phyloP scores from a whole-genome alignment of 2,797 vertebrate species.

The Carapus acus region DNA sequence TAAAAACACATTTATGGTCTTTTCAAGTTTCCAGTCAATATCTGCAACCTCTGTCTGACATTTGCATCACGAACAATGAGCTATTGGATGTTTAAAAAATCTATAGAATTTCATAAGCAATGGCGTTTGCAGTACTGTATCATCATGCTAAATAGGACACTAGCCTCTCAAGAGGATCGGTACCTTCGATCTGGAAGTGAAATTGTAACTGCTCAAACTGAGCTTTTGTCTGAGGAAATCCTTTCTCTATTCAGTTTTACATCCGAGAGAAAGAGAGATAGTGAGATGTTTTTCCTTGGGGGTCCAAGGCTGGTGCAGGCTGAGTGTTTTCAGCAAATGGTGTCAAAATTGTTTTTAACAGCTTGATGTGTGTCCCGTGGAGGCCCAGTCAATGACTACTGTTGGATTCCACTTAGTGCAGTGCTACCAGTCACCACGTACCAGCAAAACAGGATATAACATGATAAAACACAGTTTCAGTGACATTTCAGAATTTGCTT shows the following conservation, averaged over 20 bases:
- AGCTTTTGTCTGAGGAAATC: conserved; percentile 14
- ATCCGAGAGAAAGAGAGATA: conserved; percentile 20
- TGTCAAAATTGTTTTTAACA: conserved; percentile 22
- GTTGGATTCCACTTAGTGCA: conserved; percentile 4
- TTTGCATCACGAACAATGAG: too few relatives aligned
- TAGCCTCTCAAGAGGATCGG: conserved; percentile 28
- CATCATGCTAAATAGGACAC: conserved; percentile 36
- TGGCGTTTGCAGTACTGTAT: conserved; percentile 20
- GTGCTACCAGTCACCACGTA: conserved; percentile 18
- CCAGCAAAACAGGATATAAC: not conserved
- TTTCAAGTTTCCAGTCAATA: too few relatives aligned
- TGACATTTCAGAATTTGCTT: conserved; percentile 4
- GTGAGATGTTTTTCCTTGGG: conserved; percentile 18
- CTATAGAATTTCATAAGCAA: conserved; percentile 36
- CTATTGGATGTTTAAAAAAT: conserved; percentile 45
- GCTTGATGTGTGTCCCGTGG: conserved; percentile 10
- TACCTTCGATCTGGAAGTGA: conserved; percentile 28
- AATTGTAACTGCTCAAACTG: not conserved
- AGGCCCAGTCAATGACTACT: conserved; percentile 6
- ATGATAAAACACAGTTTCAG: conserved; percentile 13
- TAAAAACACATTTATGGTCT: too few relatives aligned
- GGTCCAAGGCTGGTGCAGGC: conserved; percentile 9
- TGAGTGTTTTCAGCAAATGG: too few relatives aligned
- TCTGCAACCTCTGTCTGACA: too few relatives aligned
- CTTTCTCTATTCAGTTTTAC: conserved; percentile 9